Conservation (phyloP, 2,797 vertebrate genomes). For the Paedocypris micromegethes region DNA sequence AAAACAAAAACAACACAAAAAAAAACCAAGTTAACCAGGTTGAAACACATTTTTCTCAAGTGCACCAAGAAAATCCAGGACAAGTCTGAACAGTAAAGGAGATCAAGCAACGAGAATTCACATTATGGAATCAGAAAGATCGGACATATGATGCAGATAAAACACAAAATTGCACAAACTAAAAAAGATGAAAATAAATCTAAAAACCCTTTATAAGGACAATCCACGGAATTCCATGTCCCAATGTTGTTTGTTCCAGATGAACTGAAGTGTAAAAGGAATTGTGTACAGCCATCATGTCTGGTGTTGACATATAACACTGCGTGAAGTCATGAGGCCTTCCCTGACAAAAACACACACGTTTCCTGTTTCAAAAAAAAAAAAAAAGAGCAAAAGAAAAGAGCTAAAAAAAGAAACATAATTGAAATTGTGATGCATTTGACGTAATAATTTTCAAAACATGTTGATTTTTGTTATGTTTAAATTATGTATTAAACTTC, state of each 20-base stretch:
- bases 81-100: too few relatives aligned
- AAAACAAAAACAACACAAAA: too few relatives aligned
- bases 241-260: slow-evolving; percentile 10
- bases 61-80: too few relatives aligned
- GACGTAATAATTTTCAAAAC: too few relatives aligned
- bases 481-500: too few relatives aligned
- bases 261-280: slow-evolving; percentile 17
- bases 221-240: neutral
- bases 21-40: too few relatives aligned
- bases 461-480: too few relatives aligned
- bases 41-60: too few relatives aligned
- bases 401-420: neutral
- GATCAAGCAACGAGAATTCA: too few relatives aligned
- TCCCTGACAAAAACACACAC: slow-evolving; percentile 22
- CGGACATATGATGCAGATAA: too few relatives aligned
- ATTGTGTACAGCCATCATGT: slow-evolving; percentile 13
- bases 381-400: neutral
- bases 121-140: too few relatives aligned
- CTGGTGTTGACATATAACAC: slow-evolving; percentile 26
- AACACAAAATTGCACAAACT: neutral
- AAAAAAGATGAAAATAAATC: neutral
- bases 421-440: neutral
- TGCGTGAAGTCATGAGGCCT: slow-evolving; percentile 9
- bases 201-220: neutral
- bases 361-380: slow-evolving; percentile 14